These are phyloP conservation scores for Drosophila bifasciata DNA, from an alignment of 1,140 invertebrate genomes.

Conservation along the genomic window DNA sequence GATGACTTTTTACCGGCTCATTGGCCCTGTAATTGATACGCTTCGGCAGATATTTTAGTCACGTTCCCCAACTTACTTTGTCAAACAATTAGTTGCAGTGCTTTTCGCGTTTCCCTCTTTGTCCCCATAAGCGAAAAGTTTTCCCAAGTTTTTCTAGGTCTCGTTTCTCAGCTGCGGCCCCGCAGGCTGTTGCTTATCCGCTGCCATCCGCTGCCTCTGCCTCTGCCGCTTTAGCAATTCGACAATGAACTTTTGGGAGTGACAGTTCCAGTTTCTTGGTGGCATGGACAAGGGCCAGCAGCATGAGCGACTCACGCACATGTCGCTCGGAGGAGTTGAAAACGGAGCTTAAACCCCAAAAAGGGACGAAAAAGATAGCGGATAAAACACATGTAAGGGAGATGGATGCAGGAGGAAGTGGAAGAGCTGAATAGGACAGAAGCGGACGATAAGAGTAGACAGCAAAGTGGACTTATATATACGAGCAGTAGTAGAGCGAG, in stretches of 20 bases:
- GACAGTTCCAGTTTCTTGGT: constrained; percentile 42
- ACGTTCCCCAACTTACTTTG: constrained; percentile 70
- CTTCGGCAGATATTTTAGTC: constrained; percentile 62
- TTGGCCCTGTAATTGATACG: constrained; percentile 71
- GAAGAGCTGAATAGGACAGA: background rate
- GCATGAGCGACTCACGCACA: constrained; percentile 36
- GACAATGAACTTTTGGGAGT: constrained; percentile 48
- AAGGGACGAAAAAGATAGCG: constrained; percentile 49
- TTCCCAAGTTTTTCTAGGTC: constrained; percentile 20
- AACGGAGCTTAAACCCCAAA: constrained; percentile 34
- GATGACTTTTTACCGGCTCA: constrained; percentile 65
- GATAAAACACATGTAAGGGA: constrained; percentile 46
- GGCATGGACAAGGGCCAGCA: constrained; percentile 28
- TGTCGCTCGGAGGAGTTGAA: constrained; percentile 34
- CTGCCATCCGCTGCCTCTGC: constrained; percentile 27
- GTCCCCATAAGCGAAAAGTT: constrained; percentile 36
- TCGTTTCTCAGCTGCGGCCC: constrained; percentile 23
- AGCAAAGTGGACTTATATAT: background rate
- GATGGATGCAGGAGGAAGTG: constrained; percentile 25
- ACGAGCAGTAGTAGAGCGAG: no score
- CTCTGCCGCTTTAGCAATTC: constrained; percentile 13
- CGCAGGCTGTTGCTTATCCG: constrained; percentile 56
- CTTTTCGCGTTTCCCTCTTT: constrained; percentile 12
- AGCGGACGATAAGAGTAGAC: background rate
- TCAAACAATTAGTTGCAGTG: constrained; percentile 74